Evolutionary conservation across 2,888 invertebrate species (phyloP), one percentile per base, ranked within the genome.

Genomic region (Thecophora atra): DNA sequence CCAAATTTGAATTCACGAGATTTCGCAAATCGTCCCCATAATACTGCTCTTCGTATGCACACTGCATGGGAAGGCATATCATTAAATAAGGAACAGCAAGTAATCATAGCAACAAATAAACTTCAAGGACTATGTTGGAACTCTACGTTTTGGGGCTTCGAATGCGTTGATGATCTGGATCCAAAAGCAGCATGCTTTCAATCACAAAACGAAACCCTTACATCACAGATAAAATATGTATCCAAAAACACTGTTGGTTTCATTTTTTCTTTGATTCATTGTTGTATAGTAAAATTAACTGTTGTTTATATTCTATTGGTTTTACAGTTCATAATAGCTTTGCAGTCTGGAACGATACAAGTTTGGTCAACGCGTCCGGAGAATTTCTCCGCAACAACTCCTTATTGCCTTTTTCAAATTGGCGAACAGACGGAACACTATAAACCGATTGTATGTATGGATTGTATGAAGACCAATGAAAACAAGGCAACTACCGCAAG

Each of bases 1-100:
- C 86, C 86, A 6, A 86, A 86, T 79, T 78, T 86, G 15, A 86
- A 86, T 78, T 84, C 84, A 5, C 77, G 78, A 15, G 86, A 86
- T 72, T 84, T 85, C 75, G 82, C 83, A 17, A 81, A 81, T 19
- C 82, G 82, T 21, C 78, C 82, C 21, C 78, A 81, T 0, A 82
- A 86, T 73, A 75, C 79, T 11, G 79, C 80, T 6, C 77, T 82
- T 26, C 82, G 83, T 17, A 78, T 85, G 73, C 81, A 83, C 47
- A 78, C 79, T 30, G 83, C 81, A 65, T 86, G 83, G 79, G 87
- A 86, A 75, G 80, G 81, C 60, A 75, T 86, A 4, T 76, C 80
- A 4, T 75, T 80, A 19, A 83, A 84, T 71, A 76, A 79, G 3
- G 73, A 78, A 2, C 71, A 79, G 8, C 78, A 82, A 19, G 77